A percentile compares a stretch with the other conserved stretches of the same genome.
Conservation (phyloP, 2,888 invertebrate genomes). For the Epistrophe eligans region DNA sequence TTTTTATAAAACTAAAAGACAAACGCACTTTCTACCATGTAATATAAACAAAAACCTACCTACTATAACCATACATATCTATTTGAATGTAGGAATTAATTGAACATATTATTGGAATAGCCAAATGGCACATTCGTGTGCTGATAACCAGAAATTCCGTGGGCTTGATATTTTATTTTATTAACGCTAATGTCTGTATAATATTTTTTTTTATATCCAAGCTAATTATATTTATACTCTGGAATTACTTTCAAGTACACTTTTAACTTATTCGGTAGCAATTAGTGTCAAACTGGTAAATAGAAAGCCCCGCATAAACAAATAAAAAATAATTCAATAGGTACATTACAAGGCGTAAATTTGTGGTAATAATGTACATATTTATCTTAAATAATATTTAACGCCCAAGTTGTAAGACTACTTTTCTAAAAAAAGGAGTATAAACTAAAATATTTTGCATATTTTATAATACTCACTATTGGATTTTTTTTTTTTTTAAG, state of each 20-base stretch:
- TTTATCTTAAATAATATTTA: constrained; percentile 5
- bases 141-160: too few relatives aligned
- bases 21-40: too few relatives aligned
- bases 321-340: not conserved
- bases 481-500: not conserved
- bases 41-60: too few relatives aligned
- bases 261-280: not conserved
- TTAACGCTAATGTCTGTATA: too few relatives aligned
- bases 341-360: not conserved
- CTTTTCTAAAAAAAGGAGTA: not conserved
- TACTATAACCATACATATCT: too few relatives aligned
- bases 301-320: not conserved
- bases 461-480: not conserved
- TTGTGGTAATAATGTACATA: not conserved
- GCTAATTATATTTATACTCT: not conserved
- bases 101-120: too few relatives aligned
- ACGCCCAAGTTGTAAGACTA: not conserved
- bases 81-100: too few relatives aligned
- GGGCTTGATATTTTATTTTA: too few relatives aligned
- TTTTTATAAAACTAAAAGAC: too few relatives aligned
- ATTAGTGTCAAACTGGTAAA: constrained; percentile 1
- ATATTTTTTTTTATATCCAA: not conserved
- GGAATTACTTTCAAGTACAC: not conserved
- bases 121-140: too few relatives aligned
- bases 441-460: constrained; percentile 21